Base-by-base conservation (phyloP, 2,797 vertebrate species). In the Cyclura pinguis region DNA sequence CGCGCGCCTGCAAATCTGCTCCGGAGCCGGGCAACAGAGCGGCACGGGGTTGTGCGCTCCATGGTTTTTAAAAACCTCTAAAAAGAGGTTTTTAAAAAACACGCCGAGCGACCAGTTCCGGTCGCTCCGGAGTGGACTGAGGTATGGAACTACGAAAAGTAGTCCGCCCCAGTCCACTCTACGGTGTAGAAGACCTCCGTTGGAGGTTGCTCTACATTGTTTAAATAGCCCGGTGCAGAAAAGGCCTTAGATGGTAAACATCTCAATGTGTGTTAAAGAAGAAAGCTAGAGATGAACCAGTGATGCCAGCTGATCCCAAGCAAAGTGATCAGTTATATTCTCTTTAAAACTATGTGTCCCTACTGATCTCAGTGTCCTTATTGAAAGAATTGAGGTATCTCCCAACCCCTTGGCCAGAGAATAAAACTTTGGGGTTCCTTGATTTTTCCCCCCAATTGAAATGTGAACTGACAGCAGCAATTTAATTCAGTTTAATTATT, bases 401-500 rank as follows among this genome's bases (percentile, higher is more conserved):
- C n/a, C 12, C 27, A 80, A 47, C 38, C 1, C 57, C 47, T 67
- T 87, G 47, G 83, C 22, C 12, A 29, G 35, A n/a, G 38, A 27
- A 38, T n/a, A 67, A 67, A 69, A 29, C 59, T 78, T 27, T 14
- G 2, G 7, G 24, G 47, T 38, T 64, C n/a, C 29, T 35, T 76
- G 72, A 82, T 74, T 32, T 62, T 74, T 16, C 24, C 24, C 64
- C 64, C 24, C 27, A 42, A 38, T 77, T 83, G 88, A 91, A 85
- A 76, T 50, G 55, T 85, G 85, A 93, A 89, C 88, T 90, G 90
- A 64, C 80, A 76, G 92, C 93, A 88, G 87, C 62, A 9, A 42
- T 76, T 94, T 92, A 90, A 89, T 92, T 95, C 90, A 62, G 9
- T 38, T 88, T 78, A 92, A 76, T 81, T 95, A 95, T 80, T 93